Base-by-base conservation (phyloP, 2,113 vertebrate genomes). In the Jacana jacana region DNA sequence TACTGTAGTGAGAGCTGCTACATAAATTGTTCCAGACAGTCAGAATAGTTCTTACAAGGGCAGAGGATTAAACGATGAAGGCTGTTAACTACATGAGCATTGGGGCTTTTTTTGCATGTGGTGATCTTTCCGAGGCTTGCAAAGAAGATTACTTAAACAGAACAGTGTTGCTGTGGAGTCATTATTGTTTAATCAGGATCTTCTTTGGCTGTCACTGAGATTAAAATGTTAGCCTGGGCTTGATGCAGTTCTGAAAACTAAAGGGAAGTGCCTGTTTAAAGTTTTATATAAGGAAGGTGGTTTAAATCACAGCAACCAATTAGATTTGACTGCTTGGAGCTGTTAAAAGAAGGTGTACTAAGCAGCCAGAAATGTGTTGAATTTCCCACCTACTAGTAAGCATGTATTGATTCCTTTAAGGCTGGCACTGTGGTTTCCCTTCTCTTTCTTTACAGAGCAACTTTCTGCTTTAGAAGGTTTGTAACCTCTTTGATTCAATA, bases 161-260 rank as follows among this genome's bases (percentile, higher is more conserved):
- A 94, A 72, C 1, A 0, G 5, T 35, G 80, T 73, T 71, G 61
- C 71, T 91, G 71, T 81, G 40, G 68, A 88, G 88, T 68, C 57
- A 37, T 87, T 84, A 55, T 73, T 81, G 70, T 84, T 97, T 97
- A 95, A 95, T 97, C 35, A 6, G 86, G 75, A 76, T 95, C 91
- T 61, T 96, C 72, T 88, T 93, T 91, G 92, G 60, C 79, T 90
- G 86, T 88, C 54, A 69, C 81, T 85, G 51, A 46, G 13, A 91
- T 83, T 81, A 88, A 88, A 93, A 91, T n/a, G 18, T 80, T 88
- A 66, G 33, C 60, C 80, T 44, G 69, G 80, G 40, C 39, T 96
- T 48, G 78, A 57, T 83, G 70, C 84, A 77, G 39, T 81, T 72
- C 81, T 89, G 73, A 88, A 95, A 93, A 87, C 35, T 49, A 87